Evolutionary conservation across 2,113 vertebrate species (phyloP), one percentile per base, ranked within the genome.

Genomic region (Ictalurus punctatus): DNA sequence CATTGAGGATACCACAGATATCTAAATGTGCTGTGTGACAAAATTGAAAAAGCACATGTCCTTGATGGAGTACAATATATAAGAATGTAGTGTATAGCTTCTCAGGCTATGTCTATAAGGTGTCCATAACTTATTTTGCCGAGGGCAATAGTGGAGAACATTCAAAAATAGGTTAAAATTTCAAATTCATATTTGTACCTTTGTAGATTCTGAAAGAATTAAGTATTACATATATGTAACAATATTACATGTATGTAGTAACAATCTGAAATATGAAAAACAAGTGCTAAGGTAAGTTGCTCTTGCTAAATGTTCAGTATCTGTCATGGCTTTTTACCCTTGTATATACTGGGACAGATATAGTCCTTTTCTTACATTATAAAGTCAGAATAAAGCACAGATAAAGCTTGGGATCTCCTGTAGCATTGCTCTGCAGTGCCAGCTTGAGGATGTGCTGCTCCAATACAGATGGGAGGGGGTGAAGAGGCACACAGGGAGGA

Each of bases 71-170:
- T 69, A 67, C 58, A 40, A 30, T 63, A 81, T 82, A 91, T 58
- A 93, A 91, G 92, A 91, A 94, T 92, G 61, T 48, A 89, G 27
- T 34, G 30, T 40, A 40, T 65, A n/a, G 27, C 82, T 89, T 86
- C 0, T 67, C 73, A 61, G 34, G 61, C 76, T 73, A 83, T 87
- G 92, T 93, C 91, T 91, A 84, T 91, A 73, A 91, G 5, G 13
- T 37, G 21, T 37, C 30, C 17, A 3, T 7, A 52, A 27, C 16
- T 6, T 48, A 52, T 44, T 44, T 6, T 23, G 17, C 73, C 48
- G 23, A 48, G 40, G 23, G 4, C 52, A 54, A 54, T 13, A 54
- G 52, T 2, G 52, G 52, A 54, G 52, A 54, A 13, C 52, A 54
- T 54, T 54, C 52, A 54, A 54, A 54, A 54, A 54, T 54, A 54